Percentiles rank a stretch among this genome's conserved stretches.
These are phyloP conservation scores for Phoeniculus purpureus DNA, from an alignment of 2,797 vertebrate species.

Conservation along the genomic window DNA sequence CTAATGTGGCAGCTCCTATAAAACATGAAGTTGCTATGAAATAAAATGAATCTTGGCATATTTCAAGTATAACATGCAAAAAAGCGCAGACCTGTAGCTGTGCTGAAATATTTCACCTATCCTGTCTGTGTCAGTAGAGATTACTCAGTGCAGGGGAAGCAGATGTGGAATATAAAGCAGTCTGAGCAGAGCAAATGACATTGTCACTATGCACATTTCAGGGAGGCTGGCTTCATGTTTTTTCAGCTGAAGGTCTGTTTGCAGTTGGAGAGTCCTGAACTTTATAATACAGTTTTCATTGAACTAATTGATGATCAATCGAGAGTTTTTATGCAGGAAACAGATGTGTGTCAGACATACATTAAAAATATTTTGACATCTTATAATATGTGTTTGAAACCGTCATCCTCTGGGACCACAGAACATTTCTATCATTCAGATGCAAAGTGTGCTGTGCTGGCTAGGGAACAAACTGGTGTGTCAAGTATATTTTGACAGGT, in stretches of 20 bases:
- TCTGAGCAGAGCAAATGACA: background rate
- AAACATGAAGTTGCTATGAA: background rate
- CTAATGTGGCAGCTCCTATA: background rate
- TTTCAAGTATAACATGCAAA: background rate
- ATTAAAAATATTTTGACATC: background rate
- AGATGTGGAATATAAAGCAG: background rate
- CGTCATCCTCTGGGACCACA: background rate
- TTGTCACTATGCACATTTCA: background rate
- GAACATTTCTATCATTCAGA: background rate
- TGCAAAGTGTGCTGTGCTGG: background rate
- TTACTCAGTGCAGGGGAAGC: background rate
- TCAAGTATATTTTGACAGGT: background rate
- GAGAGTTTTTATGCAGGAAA: background rate
- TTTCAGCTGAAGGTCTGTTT: background rate
- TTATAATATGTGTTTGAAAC: background rate
- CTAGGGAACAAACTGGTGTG: background rate
- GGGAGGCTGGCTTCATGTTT: background rate
- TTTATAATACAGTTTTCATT: background rate
- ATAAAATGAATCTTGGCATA: background rate
- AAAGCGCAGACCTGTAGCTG: background rate
- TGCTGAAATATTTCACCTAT: background rate
- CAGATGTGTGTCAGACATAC: background rate
- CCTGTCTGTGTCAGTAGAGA: background rate
- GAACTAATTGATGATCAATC: background rate
- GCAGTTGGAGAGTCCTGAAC: background rate